Conservation (phyloP, 2,113 vertebrate species). For the Heliornis fulica region DNA sequence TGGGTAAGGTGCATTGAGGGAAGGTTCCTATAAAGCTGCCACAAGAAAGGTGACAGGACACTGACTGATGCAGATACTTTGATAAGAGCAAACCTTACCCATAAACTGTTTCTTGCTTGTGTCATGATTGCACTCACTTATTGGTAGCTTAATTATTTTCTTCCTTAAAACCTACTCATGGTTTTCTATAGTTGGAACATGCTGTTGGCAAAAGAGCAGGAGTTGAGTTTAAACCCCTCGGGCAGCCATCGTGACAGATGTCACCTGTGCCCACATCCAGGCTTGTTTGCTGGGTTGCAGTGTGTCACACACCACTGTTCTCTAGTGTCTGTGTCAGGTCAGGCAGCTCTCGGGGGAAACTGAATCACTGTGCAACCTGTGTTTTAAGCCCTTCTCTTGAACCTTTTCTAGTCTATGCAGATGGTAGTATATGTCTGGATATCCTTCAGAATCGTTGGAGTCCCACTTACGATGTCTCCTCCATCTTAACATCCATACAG, state of each 20-base stretch:
- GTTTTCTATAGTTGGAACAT: not conserved
- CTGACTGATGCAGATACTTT: not conserved
- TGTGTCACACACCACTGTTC: not conserved
- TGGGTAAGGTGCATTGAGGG: not conserved
- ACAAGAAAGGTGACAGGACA: not conserved
- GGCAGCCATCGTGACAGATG: not conserved
- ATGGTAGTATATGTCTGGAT: conserved; percentile 99
- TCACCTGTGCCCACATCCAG: not conserved
- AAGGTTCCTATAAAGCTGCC: not conserved
- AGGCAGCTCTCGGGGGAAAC: not conserved
- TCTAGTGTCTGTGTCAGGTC: not conserved
- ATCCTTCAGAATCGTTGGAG: conserved; percentile 99
- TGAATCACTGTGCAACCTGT: not conserved
- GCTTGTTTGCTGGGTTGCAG: not conserved
- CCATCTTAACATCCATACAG: conserved; percentile 99
- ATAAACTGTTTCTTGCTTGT: not conserved
- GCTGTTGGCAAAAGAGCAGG: not conserved
- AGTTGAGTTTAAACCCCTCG: not conserved
- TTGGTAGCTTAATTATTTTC: not conserved
- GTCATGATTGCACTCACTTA: not conserved
- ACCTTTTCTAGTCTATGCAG: conserved; percentile 89
- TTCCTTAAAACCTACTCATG: not conserved
- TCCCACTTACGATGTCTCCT: conserved; percentile 98
- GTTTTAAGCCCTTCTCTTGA: not conserved
- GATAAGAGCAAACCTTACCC: not conserved